Evolutionary conservation across 1,140 invertebrate species (phyloP).

Genomic region (Drosophila mauritiana): DNA sequence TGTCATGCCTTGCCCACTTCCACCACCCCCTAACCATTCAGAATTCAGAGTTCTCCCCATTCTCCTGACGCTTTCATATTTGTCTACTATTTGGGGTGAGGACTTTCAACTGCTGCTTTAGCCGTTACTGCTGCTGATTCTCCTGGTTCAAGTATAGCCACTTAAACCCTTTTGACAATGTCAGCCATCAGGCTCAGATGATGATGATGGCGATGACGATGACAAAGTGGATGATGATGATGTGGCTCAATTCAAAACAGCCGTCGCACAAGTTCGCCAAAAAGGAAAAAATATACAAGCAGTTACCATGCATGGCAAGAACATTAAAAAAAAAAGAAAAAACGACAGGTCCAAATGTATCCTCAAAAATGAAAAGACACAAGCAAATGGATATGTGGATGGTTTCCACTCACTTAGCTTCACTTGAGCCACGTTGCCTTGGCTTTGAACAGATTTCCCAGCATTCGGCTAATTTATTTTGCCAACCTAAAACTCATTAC

Average conservation of each 20-base stretch:
- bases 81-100: conserved; percentile 60
- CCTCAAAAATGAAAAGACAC: neutral
- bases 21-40: neutral
- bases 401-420: conserved; percentile 37
- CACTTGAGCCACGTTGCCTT: conserved; percentile 27
- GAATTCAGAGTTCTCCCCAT: conserved; percentile 1
- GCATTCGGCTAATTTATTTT: conserved; percentile 56
- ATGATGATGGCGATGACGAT: conserved; percentile 60
- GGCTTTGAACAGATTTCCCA: conserved; percentile 43
- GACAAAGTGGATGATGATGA: conserved; percentile 68
- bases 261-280: conserved; percentile 35
- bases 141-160: conserved; percentile 71
- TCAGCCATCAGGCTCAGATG: conserved; percentile 74
- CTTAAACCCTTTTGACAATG: conserved; percentile 82
- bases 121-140: conserved; percentile 35
- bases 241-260: conserved; percentile 72
- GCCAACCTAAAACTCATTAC: conserved; percentile 50
- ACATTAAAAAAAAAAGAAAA: conserved; percentile 48
- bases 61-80: conserved; percentile 44
- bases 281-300: conserved; percentile 20
- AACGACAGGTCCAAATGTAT: conserved; percentile 38
- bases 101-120: conserved; percentile 53
- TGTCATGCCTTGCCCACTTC: conserved; percentile 48
- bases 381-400: conserved; percentile 12
- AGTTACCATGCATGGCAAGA: conserved; percentile 36